Evolutionary conservation across 2,113 vertebrate species (phyloP).

Genomic region (Egretta garzetta): DNA sequence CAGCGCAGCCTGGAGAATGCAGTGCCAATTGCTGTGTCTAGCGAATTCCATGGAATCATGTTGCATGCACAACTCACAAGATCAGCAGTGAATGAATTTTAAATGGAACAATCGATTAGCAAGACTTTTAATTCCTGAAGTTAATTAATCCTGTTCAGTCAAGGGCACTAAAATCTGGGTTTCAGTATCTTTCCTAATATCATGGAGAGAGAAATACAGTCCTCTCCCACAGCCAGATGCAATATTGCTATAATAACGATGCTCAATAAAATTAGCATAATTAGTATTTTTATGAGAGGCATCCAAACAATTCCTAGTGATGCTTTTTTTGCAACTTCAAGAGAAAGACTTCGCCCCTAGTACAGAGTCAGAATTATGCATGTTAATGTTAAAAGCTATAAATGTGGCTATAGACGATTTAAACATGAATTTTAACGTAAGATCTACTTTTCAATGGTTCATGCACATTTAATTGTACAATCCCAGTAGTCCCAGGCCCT

Average conservation of each 20-base stretch:
- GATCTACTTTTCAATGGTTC: not conserved
- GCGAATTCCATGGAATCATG: not conserved
- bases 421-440: not conserved
- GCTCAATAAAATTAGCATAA: not conserved
- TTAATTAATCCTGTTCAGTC: not conserved
- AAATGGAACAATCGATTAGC: not conserved
- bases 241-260: not conserved
- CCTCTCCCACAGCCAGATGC: not conserved
- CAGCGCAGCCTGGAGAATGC: rapidly evolving
- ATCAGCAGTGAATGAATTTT: not conserved
- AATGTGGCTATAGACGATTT: not conserved
- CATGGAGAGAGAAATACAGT: not conserved
- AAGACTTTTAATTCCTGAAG: not conserved
- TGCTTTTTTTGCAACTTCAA: not conserved
- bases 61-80: not conserved
- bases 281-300: not conserved
- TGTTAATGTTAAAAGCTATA: not conserved
- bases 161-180: not conserved
- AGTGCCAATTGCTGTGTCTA: not conserved
- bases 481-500: not conserved
- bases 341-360: not conserved
- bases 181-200: not conserved
- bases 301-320: not conserved
- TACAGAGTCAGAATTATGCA: not conserved
- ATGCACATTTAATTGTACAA: not conserved